Percentiles rank a stretch among this genome's conserved stretches.
phyloP scores from a whole-genome alignment of 2,888 invertebrate genomes.

The Lasioglossum pauxillum region DNA sequence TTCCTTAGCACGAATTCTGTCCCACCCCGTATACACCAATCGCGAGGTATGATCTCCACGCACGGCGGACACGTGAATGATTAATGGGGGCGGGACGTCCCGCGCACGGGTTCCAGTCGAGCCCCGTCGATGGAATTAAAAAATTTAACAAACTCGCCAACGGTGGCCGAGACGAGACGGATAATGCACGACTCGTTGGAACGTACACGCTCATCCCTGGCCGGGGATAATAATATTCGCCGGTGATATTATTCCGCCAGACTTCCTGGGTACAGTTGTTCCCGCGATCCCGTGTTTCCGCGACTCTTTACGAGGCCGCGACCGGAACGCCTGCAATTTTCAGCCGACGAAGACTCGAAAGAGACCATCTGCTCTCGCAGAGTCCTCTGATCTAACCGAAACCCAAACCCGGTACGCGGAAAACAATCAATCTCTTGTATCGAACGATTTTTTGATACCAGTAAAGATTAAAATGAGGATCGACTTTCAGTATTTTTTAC shows the following conservation, averaged over 20 bases:
- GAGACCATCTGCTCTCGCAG: conserved; percentile 32
- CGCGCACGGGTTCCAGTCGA: conserved; percentile 44
- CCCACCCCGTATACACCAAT: conserved; percentile 41
- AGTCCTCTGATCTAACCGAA: background rate
- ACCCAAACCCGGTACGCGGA: background rate
- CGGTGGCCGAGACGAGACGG: conserved; percentile 43
- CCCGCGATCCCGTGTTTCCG: conserved; percentile 45
- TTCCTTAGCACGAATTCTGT: background rate
- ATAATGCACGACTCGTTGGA: conserved; percentile 46
- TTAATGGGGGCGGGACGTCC: conserved; percentile 58
- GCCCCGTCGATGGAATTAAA: conserved; percentile 62
- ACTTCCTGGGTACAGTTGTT: conserved; percentile 27
- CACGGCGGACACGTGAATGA: conserved; percentile 57
- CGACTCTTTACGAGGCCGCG: conserved; percentile 21
- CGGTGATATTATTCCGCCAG: conserved; percentile 49
- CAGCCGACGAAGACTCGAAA: conserved; percentile 18
- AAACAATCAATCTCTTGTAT: background rate
- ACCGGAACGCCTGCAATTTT: conserved; percentile 33
- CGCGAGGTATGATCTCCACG: conserved; percentile 63
- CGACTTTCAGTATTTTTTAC: background rate
- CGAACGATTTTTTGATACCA: background rate
- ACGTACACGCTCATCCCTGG: conserved; percentile 21
- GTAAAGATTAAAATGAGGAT: background rate
- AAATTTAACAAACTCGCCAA: conserved; percentile 64
- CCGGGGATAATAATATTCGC: conserved; percentile 61